These are phyloP conservation scores for Hypotaenidia okinawae DNA, from an alignment of 2,797 vertebrate genomes.

Conservation along the genomic window DNA sequence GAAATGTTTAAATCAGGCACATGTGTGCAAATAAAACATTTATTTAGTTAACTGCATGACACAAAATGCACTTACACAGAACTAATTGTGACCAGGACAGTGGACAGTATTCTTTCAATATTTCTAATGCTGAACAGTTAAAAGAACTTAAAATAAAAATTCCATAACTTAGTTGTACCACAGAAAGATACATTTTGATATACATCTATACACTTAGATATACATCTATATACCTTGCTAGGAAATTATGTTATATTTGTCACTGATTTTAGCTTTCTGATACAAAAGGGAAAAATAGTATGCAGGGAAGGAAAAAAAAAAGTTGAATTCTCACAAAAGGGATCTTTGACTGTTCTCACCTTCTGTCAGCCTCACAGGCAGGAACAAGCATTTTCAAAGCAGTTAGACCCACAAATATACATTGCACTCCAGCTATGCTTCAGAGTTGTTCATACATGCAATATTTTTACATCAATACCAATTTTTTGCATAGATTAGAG, in stretches of 20 bases:
- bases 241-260: neutral
- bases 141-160: neutral
- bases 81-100: neutral
- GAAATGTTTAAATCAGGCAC: neutral
- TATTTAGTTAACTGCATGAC: neutral
- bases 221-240: neutral
- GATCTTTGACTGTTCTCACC: constrained; percentile 37
- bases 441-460: constrained; percentile 46
- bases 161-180: neutral
- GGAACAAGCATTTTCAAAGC: constrained; percentile 54
- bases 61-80: neutral
- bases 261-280: neutral
- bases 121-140: neutral
- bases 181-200: neutral
- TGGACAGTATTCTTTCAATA: neutral
- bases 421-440: constrained; percentile 47
- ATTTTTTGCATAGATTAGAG: constrained; percentile 65
- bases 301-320: neutral
- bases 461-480: constrained; percentile 69
- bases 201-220: neutral
- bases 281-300: neutral
- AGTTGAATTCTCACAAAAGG: neutral
- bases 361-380: constrained; percentile 40
- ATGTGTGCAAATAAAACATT: neutral
- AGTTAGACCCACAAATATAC: constrained; percentile 37